Evolutionary conservation across 2,113 vertebrate species (phyloP).

Genomic region (Oreochromis niloticus): DNA sequence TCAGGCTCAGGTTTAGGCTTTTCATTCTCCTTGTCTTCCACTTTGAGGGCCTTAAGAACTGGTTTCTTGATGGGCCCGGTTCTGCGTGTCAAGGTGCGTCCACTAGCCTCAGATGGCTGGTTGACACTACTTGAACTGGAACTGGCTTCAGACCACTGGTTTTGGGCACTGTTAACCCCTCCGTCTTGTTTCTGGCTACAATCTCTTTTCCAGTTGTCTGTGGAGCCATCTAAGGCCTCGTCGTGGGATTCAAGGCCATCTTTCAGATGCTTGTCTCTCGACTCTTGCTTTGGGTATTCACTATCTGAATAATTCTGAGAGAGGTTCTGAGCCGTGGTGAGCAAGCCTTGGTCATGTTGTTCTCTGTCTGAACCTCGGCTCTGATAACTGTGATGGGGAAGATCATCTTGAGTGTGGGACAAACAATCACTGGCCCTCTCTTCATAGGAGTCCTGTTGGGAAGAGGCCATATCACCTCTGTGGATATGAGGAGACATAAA

Average conservation of each 20-base stretch:
- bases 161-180: conserved; percentile 41
- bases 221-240: conserved; percentile 63
- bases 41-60: conserved; percentile 94
- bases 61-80: conserved; percentile 97
- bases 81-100: conserved; percentile 77
- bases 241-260: conserved; percentile 62
- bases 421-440: conserved; percentile 79
- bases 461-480: conserved; percentile 80
- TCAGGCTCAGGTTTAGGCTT: conserved; percentile 85
- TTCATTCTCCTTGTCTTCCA: conserved; percentile 95
- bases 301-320: conserved; percentile 65
- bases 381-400: conserved; percentile 64
- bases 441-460: conserved; percentile 82
- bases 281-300: conserved; percentile 77
- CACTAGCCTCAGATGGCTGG: conserved; percentile 79
- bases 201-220: conserved; percentile 86
- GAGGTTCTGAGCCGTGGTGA: conserved; percentile 66
- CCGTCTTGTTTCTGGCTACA: conserved; percentile 69
- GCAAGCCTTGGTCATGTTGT: conserved; percentile 69
- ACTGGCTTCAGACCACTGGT: conserved; percentile 78
- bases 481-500: not conserved
- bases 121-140: conserved; percentile 61
- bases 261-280: conserved; percentile 72
- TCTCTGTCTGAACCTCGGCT: conserved; percentile 71
- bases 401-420: conserved; percentile 55